Percentiles rank a stretch among this genome's conserved stretches.
These are phyloP conservation scores for Hyperoplus lanceolatus DNA, from an alignment of 2,797 vertebrate genomes.

Conservation along the genomic window DNA sequence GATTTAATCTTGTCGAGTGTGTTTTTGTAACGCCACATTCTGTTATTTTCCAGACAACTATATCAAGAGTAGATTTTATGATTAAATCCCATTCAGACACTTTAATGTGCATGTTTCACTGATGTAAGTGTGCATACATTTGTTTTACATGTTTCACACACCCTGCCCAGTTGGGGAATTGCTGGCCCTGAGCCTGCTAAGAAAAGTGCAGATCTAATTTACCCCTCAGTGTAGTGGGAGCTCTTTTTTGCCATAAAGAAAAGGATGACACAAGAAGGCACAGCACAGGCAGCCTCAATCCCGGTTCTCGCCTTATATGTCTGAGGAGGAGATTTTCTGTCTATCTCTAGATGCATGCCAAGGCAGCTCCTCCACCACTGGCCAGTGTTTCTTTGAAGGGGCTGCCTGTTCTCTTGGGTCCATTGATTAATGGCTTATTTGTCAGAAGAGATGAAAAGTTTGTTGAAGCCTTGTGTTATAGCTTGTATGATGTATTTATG, in stretches of 20 bases:
- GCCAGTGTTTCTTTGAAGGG: conserved; percentile 44
- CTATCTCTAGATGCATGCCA: conserved; percentile 61
- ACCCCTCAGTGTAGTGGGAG: conserved; percentile 21
- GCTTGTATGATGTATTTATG: neutral
- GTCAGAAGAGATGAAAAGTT: conserved; percentile 29
- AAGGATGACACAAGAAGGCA: conserved; percentile 46
- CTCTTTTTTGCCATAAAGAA: conserved; percentile 51
- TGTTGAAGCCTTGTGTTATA: neutral
- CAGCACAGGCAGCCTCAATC: conserved; percentile 45
- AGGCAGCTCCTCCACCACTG: conserved; percentile 58
- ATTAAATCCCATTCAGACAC: neutral
- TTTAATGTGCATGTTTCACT: conserved; percentile 14
- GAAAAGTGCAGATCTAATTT: conserved; percentile 47
- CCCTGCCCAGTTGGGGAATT: conserved; percentile 7
- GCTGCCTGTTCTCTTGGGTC: conserved; percentile 42
- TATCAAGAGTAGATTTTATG: neutral
- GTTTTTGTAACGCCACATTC: neutral
- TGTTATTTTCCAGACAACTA: conserved; percentile 6
- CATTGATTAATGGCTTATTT: conserved; percentile 58
- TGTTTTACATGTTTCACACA: neutral
- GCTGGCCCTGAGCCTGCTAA: conserved; percentile 9
- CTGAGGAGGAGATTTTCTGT: conserved; percentile 65
- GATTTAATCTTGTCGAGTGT: neutral
- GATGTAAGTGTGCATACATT: conserved; percentile 3
- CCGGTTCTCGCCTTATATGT: conserved; percentile 82